These are phyloP conservation scores for Heteromyza rotundicornis DNA, from an alignment of 2,888 invertebrate genomes.

Conservation along the genomic window DNA sequence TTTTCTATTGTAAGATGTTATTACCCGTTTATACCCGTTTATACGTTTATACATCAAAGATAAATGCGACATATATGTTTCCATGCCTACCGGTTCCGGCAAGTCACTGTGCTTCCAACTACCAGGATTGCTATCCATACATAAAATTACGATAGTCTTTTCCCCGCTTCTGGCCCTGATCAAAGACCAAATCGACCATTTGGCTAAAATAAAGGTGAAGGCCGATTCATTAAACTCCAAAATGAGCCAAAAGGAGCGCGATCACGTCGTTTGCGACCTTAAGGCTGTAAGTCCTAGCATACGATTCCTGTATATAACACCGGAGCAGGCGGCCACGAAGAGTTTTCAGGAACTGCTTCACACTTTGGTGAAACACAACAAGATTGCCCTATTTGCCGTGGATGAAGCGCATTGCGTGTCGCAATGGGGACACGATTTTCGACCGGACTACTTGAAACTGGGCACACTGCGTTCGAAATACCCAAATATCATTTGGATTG, in stretches of 20 bases:
- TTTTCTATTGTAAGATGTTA: conserved; percentile 6
- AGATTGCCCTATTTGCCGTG: conserved; percentile 88
- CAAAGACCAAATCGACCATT: conserved; percentile 93
- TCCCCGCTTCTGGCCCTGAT: conserved; percentile 96
- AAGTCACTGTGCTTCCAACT: conserved; percentile 98
- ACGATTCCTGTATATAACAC: conserved; percentile 92
- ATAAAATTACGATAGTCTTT: conserved; percentile 89
- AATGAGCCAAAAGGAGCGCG: conserved; percentile 77
- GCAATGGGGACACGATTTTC: conserved; percentile 99
- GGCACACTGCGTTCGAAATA: conserved; percentile 72
- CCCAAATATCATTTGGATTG: conserved; percentile 81
- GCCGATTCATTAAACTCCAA: conserved; percentile 95
- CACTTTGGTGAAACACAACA: conserved; percentile 74
- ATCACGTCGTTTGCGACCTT: conserved; percentile 79
- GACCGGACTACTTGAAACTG: conserved; percentile 92
- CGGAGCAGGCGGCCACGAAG: conserved; percentile 89
- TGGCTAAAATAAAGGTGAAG: conserved; percentile 76
- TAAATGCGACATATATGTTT: conserved; percentile 89
- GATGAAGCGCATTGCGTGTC: conserved; percentile 99
- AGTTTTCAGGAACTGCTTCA: conserved; percentile 73
- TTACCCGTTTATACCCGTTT: not conserved
- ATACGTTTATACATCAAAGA: conserved; percentile 63
- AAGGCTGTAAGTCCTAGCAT: conserved; percentile 75
- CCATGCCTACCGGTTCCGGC: conserved; percentile 98
- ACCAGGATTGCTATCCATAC: conserved; percentile 83